Evolutionary conservation across 2,113 vertebrate genomes (phyloP), one percentile per base, ranked within the genome.

Genomic region (Boulengeromyrus knoepffleri): DNA sequence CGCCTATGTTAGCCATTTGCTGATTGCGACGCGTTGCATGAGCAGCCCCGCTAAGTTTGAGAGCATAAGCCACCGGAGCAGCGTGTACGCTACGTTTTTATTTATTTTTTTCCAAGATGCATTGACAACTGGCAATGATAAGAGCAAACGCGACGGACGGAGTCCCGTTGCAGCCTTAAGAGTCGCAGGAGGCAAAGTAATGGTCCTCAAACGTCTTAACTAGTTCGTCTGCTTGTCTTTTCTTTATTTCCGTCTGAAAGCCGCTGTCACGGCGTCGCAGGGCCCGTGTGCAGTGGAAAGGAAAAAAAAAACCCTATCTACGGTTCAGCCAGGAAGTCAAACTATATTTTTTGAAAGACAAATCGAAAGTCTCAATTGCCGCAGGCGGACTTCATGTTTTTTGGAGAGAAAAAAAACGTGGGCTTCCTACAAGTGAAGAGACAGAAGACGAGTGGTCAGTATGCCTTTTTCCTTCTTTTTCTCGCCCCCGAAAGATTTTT

Each of bases 311-410:
- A 1, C 70, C 27, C 36, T 9, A 31, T 39, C 85, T 31, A 19
- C 46, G 85, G 42, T 31, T 90, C 87, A 88, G 90, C 86, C 91
- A 91, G 91, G 91, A 91, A 91, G 91, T 91, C 90, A 70, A 66
- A 56, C 66, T 88, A 66, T 52, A 52, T 80, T 86, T 89, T 91
- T 62, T 88, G 58, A 88, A 89, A 90, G 90, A 90, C 89, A 90
- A 80, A 90, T 19, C 88, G 88, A 89, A 87, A 90, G 86, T 90
- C 86, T 27, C 27, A 88, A 31, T 13, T 46, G 46, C 58, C 84
- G 66, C 74, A 90, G 89, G 66, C 83, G 87, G 89, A 91, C 87
- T 90, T 85, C 47, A 88, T 90, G 89, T 86, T 89, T 46, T 85
- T 87, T 39, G 70, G 10, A 66, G 31, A 39, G 36, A n/a, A 6